Conservation (phyloP, 2,797 vertebrate species). For the Micrastur ruficollis region DNA sequence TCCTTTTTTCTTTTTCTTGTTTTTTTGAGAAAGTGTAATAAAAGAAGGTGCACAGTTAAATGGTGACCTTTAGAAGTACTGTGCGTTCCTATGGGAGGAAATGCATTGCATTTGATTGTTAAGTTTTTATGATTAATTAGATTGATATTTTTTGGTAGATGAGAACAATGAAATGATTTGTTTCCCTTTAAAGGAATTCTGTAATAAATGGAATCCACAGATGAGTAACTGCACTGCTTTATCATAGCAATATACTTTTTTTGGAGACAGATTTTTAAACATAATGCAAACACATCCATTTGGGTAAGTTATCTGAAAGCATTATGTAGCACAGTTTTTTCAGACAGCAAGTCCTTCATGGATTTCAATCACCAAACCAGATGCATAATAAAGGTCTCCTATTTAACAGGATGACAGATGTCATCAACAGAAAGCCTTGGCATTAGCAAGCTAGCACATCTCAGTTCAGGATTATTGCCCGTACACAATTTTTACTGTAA, state of each 20-base stretch:
- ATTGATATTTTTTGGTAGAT: neutral
- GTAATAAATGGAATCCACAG: neutral
- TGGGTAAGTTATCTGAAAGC: neutral
- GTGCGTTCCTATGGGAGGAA: neutral
- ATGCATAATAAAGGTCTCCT: neutral
- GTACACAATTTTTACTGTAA: neutral
- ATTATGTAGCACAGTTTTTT: neutral
- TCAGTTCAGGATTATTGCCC: neutral
- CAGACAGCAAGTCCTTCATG: neutral
- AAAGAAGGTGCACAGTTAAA: constrained; percentile 5
- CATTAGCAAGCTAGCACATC: neutral
- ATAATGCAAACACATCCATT: neutral
- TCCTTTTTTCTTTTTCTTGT: fast-evolving
- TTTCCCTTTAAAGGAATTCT: neutral
- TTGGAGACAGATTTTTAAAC: neutral
- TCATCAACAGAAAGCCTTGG: neutral
- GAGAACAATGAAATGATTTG: neutral
- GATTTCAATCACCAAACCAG: neutral
- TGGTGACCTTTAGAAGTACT: constrained; percentile 19
- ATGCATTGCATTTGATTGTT: neutral
- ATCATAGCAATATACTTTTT: neutral
- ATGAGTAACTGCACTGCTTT: neutral
- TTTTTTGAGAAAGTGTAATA: neutral
- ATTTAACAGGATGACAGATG: neutral
- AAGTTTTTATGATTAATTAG: constrained; percentile 23